Base-by-base conservation (phyloP, 92 coral and sea anemone genomes). In the Epizoanthus fatuus region DNA sequence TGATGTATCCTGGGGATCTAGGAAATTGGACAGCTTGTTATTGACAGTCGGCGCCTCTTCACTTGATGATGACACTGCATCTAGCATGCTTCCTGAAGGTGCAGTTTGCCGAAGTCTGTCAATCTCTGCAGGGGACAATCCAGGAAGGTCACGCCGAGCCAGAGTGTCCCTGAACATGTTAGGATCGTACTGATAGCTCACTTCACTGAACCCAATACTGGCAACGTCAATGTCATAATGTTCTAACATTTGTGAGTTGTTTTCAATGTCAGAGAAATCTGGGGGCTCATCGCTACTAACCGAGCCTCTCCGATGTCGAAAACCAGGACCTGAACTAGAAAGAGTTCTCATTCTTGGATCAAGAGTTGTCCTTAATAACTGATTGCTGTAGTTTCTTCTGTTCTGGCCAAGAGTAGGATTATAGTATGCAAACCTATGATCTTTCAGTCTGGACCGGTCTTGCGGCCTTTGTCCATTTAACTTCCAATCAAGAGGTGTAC, bases 151-250 rank as follows among this genome's bases (percentile, higher is more conserved):
- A 37, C 91, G 90, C 7, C 94, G 94, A 9, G 93, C 84, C 63
- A 89, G 72, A 42, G 92, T 87, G 86, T 95, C 98, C 25, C 85
- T 92, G 77, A 95, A 95, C 45, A 79, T 87, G 64, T 92, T 95
- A 2, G 98, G 96, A 51, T 95, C 98, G 32, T 95, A 95, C 59
- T 95, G 98, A 74, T 97, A 95, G 20, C 96, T 95, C 7, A 93
- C 90, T 86, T 97, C 99, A 64, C 99, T 97, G 10, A 83, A 93
- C 12, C 96, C 98, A 20, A 97, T 92, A 89, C 99, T 97, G 38
- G 98, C 99, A 37, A 93, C 98, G 8, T 96, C 98, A 52, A 97
- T 92, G 65, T 96, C 98, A 52, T 97, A 97, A 64, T 95, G 98
- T 68, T 97, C 99, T 29, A 96, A 86, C 83, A 92, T 83, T 65